Conservation (phyloP, 2,888 invertebrate genomes). For the Seira sanloemensis region DNA sequence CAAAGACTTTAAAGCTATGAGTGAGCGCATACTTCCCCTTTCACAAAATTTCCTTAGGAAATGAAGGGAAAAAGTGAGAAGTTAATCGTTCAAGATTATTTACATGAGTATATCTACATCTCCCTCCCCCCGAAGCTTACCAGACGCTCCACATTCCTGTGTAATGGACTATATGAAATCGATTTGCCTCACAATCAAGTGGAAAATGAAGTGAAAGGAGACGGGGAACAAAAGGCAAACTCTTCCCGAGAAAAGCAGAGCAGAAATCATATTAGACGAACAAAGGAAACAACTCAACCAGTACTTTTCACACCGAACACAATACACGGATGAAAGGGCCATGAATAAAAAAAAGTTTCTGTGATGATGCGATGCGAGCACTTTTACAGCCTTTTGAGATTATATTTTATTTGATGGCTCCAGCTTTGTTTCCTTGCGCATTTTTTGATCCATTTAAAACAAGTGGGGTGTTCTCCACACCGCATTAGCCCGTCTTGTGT, state of each 20-base stretch:
- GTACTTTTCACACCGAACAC: no score
- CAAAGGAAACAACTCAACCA: background rate
- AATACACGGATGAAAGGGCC: no score
- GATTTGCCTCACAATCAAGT: background rate
- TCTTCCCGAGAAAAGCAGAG: background rate
- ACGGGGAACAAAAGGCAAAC: background rate
- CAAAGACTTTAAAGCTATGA: background rate
- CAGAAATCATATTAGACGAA: background rate
- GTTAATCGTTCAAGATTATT: background rate
- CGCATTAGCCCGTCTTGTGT: no score
- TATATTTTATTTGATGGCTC: no score
- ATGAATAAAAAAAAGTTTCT: no score
- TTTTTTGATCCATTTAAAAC: no score
- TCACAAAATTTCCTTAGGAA: background rate
- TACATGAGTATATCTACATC: background rate
- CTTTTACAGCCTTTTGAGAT: no score
- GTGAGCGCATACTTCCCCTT: background rate
- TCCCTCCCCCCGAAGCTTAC: no score
- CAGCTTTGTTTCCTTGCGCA: no score
- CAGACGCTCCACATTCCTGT: background rate
- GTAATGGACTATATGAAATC: background rate
- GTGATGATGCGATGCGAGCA: no score
- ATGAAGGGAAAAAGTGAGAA: background rate
- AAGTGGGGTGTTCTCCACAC: no score
- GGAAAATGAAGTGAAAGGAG: background rate